Percentiles rank a stretch among this genome's conserved stretches.
phyloP scores from a whole-genome alignment of 2,113 vertebrate genomes.

The Perognathus longimembris region DNA sequence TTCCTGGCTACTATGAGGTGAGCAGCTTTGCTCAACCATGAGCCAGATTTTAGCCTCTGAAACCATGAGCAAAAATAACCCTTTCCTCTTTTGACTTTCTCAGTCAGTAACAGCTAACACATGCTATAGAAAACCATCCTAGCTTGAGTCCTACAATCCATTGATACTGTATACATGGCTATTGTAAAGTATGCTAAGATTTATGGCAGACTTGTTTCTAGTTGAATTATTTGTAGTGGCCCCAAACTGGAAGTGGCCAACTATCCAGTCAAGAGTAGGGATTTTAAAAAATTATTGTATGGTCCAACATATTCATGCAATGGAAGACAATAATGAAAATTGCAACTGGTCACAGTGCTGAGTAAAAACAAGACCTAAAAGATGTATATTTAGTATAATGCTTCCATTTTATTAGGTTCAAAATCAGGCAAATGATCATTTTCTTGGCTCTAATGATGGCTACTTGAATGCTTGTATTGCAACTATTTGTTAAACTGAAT shows the following conservation, averaged over 20 bases:
- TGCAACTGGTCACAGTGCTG: background rate
- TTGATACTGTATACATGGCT: background rate
- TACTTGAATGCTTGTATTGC: background rate
- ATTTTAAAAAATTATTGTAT: background rate
- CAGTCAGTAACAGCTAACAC: background rate
- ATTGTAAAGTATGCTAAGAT: background rate
- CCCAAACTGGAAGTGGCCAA: background rate
- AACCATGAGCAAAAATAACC: background rate
- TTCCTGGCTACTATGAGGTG: too few species aligned
- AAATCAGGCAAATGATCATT: background rate
- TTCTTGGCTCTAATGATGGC: too few species aligned
- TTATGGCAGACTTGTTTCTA: background rate
- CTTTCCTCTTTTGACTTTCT: background rate
- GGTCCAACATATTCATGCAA: background rate
- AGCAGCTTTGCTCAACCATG: background rate
- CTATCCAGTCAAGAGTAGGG: background rate
- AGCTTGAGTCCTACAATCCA: background rate
- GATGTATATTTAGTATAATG: background rate
- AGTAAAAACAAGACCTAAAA: conserved; percentile 7
- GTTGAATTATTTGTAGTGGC: background rate
- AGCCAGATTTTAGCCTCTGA: background rate
- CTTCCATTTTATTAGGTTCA: conserved; percentile 45
- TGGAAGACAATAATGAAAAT: background rate
- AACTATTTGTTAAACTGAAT: background rate
- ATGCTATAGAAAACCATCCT: background rate